Conservation (phyloP, 1,140 invertebrate species). For the Trichogramma pretiosum region DNA sequence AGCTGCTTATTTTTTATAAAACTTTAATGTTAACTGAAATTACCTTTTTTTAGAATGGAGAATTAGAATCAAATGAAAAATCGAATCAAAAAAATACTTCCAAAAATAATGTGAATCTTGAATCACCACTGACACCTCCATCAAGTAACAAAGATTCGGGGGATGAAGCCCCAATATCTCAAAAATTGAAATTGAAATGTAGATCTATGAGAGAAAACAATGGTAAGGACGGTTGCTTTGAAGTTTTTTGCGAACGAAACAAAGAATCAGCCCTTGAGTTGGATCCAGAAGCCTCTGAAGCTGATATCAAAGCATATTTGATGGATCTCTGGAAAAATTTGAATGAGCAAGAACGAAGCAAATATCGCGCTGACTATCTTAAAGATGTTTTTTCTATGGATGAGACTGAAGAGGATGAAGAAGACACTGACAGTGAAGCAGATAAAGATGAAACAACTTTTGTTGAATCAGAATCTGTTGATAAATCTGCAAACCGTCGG, state of each 20-base stretch:
- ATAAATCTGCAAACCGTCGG: conserved; percentile 2
- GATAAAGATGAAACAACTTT: conserved; percentile 17
- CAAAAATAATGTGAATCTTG: conserved; percentile 24
- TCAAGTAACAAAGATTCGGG: conserved; percentile 30
- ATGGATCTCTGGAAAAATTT: conserved; percentile 47
- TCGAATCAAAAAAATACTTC: conserved; percentile 6
- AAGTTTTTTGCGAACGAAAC: conserved; percentile 46
- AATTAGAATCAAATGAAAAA: not conserved
- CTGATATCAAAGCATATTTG: conserved; percentile 45
- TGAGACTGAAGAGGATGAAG: conserved; percentile 3
- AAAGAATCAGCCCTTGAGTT: conserved; percentile 45
- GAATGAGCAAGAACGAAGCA: conserved; percentile 30
- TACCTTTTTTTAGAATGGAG: conserved; percentile 2
- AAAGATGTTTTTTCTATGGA: conserved; percentile 8
- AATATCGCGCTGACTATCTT: conserved; percentile 24
- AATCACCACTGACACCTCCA: conserved; percentile 31
- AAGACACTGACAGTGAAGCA: conserved; percentile 6
- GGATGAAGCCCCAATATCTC: conserved; percentile 22
- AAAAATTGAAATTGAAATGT: conserved; percentile 21
- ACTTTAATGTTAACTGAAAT: conserved; percentile 8
- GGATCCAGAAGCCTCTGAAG: conserved; percentile 44
- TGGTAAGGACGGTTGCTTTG: conserved; percentile 38
- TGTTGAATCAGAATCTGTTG: conserved; percentile 18
- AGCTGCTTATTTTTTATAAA: conserved; percentile 8
- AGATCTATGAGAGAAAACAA: conserved; percentile 11